Base-by-base conservation (phyloP, 1,140 invertebrate genomes). In the Psix sp. region DNA sequence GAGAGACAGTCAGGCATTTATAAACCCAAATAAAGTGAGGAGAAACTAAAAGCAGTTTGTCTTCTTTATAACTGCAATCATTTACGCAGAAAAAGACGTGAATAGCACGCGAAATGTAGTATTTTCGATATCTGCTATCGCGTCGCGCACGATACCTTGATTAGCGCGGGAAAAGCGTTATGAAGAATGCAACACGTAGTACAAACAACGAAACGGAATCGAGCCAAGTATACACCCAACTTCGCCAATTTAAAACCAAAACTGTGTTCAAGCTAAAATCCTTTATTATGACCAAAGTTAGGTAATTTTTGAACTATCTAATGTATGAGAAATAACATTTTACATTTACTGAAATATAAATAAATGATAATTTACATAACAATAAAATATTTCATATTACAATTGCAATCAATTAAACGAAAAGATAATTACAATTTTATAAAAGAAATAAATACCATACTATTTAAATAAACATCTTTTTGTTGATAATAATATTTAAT, bases 201-300 rank as follows among this genome's bases (percentile, higher is more conserved):
- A 33, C 11, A 18, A 56, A 33, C 10, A 14, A 5, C 29, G 13
- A 36, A 46, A 65, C 38, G n/a, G 17, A 42, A 60, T 20, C 9
- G 29, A 48, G 14, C 15, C 2, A 3, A 36, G 48, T 18, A 5
- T 17, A 9, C 40, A 17, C 26, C 3, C 35, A 66, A 66, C 62
- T 56, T 56, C 33, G 51, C 48, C 62, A 40, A 66, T 66, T 66
- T 66, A 66, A 40, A 42, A 66, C 42, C 51, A 48, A 65, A 66
- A 66, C 62, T 66, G 62, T 48, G 31, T 42, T 56, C 46, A 56
- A 54, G 51, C 56, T 51, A 43, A 43, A 56, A 66, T 48, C 62
- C 49, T 54, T 39, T 54, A 39, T 52, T 43, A 54, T 21, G 39
- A 5, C 13, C 40, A 13, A 48, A 66, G 62, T 66, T 63, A 2